Evolutionary conservation across 2,113 vertebrate genomes (phyloP), one percentile per base, ranked within the genome.

Genomic region (Prietella phreatophila): DNA sequence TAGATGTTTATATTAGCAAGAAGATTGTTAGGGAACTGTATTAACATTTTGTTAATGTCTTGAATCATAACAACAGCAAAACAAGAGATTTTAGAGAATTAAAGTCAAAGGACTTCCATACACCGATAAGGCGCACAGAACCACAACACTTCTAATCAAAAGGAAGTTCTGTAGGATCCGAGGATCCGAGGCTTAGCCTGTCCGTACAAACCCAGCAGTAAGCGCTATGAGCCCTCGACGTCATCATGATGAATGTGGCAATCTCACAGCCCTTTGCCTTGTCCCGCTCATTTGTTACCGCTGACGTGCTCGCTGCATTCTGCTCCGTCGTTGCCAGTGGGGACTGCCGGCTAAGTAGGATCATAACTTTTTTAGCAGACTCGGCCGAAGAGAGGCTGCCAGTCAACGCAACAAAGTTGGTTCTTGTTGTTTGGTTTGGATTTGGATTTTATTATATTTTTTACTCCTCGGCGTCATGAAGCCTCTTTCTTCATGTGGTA

Each of bases 201-300:
- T 89, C 79, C 76, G 65, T 67, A 20, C 42, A 36, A 71, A 87
- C 58, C 85, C 84, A 85, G 87, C 85, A 84, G 85, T 87, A 89
- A 87, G 87, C 83, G 82, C 88, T 85, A 83, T 63, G 82, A 89
- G 86, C 79, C 88, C 80, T 84, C 79, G 78, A 87, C 63, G 86
- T 83, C 88, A 87, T 91, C 83, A 87, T 91, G 90, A 91, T 91
- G 86, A 91, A 91, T 91, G 90, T 91, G 83, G 88, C 90, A 91
- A 91, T 91, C 88, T 91, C 82, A n/a, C 80, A 85, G 90, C 83
- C 83, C 83, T 87, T 89, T 88, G 88, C 90, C 90, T 85, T 88
- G 90, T 91, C 88, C 90, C 63, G 73, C 86, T 86, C 90, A 89
- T 91, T 91, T 91, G 90, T 91, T 87, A 89, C 53, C 55, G 20